Base-by-base conservation (phyloP, 2,113 vertebrate species). In the Calyptommatus sinebrachiatus region DNA sequence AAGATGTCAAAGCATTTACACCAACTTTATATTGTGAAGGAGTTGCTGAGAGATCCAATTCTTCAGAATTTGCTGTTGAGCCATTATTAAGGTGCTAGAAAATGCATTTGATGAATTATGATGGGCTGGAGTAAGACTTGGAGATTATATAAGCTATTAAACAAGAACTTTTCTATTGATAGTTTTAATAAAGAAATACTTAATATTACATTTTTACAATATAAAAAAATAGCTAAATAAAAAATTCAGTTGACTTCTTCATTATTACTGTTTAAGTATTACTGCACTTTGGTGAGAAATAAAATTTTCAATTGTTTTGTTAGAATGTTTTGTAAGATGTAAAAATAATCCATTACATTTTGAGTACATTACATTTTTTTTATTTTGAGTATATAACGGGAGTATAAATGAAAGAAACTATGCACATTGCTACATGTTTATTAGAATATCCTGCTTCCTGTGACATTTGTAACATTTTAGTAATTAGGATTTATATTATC, bases 81-180 rank as follows among this genome's bases (percentile, higher is more conserved):
- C 1, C 62, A 65, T 57, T 83, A 84, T n/a, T 57, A 10, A 48
- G 77, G 80, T 80, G 21, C 65, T 85, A 16, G 48, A 57, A 18
- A 57, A 53, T n/a, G 4, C 62, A 4, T 3, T 45, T 87, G 67
- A 73, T 71, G 45, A 41, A 5, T 79, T 87, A 70, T 82, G 22
- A 21, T 66, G 69, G 29, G 7, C 5, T 29, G 67, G 35, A 9
- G 5, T 77, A 45, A 57, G 53, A 57, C 18, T 57, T 29, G 74
- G 70, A 74, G 46, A 45, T 41, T 24, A 48, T 31, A 29, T 46
- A 73, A 41, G 5, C 35, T 41, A 41, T 41, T 41, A 41, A 41
- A 24, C 11, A 60, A 24, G 53, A 12, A 24, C 50, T 45, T 7
- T 67, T 41, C 18, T 28, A 41, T 69, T 20, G 50, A 77, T 69